Evolutionary conservation across 2,888 invertebrate genomes (phyloP).

Genomic region (Smittia aterrima): DNA sequence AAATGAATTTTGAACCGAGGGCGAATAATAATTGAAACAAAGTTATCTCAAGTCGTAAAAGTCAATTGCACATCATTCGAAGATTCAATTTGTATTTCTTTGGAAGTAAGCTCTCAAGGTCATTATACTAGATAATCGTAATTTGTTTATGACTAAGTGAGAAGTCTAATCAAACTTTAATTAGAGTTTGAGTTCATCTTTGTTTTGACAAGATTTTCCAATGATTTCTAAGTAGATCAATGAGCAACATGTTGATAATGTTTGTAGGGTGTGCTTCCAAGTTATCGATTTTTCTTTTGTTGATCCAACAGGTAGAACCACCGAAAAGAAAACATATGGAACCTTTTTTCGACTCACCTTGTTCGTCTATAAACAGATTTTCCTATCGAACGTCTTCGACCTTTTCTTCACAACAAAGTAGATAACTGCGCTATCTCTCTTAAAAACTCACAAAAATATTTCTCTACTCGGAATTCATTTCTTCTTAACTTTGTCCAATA

Average conservation of each 20-base stretch:
- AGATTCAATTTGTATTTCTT: too few species aligned
- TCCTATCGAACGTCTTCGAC: background rate
- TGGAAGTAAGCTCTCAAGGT: too few species aligned
- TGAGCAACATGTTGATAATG: background rate
- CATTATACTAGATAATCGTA: too few species aligned
- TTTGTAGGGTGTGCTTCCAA: background rate
- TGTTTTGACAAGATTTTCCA: too few species aligned
- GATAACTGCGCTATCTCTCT: background rate
- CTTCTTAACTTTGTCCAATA: too few species aligned
- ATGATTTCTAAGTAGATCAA: too few species aligned
- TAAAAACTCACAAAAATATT: background rate
- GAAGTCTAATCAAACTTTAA: too few species aligned
- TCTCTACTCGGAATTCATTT: too few species aligned
- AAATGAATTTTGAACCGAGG: background rate
- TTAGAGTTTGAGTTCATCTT: too few species aligned
- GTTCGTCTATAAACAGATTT: background rate
- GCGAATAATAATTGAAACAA: background rate
- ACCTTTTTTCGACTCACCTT: background rate
- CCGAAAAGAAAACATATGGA: background rate
- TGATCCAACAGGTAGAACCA: background rate
- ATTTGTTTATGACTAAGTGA: too few species aligned
- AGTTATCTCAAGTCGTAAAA: too few species aligned
- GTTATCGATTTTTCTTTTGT: background rate
- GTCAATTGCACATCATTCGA: too few species aligned
- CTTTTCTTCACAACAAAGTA: background rate